Evolutionary conservation across 2,888 invertebrate genomes (phyloP).

Genomic region (Amiota mariae): DNA sequence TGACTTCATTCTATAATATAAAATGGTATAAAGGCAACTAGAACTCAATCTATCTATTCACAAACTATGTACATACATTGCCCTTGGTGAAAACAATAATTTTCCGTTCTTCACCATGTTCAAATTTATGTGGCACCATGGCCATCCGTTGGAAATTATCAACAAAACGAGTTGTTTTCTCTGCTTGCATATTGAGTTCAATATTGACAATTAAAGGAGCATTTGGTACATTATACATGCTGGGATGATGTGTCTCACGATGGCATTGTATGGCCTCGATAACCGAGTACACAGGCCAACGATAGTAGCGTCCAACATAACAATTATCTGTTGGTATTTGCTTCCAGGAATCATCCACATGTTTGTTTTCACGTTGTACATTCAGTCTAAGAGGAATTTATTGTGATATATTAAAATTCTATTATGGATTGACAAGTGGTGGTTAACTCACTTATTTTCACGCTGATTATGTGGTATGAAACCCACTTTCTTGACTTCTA

Average conservation of each 20-base stretch:
- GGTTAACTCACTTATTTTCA: slow-evolving; percentile 74
- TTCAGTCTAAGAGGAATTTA: slow-evolving; percentile 66
- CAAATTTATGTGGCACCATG: slow-evolving; percentile 81
- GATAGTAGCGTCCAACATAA: slow-evolving; percentile 76
- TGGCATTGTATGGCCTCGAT: slow-evolving; percentile 85
- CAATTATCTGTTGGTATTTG: slow-evolving; percentile 79
- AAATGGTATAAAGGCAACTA: background rate
- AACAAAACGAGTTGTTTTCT: slow-evolving; percentile 77
- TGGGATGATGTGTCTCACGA: slow-evolving; percentile 87
- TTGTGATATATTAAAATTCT: background rate
- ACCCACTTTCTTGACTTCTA: slow-evolving; percentile 83
- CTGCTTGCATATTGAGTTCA: slow-evolving; percentile 84
- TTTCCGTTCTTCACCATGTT: slow-evolving; percentile 80
- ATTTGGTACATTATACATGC: slow-evolving; percentile 85
- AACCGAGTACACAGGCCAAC: slow-evolving; percentile 79
- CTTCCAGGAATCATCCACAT: slow-evolving; percentile 78
- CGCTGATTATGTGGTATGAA: slow-evolving; percentile 83
- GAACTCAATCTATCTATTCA: background rate
- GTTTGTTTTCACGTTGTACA: slow-evolving; percentile 74
- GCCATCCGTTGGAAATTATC: slow-evolving; percentile 81
- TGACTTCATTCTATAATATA: slow-evolving; percentile 63
- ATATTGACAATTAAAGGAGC: slow-evolving; percentile 81
- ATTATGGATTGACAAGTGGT: background rate
- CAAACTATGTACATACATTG: slow-evolving; percentile 67
- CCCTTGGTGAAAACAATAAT: slow-evolving; percentile 85